Base-by-base conservation (phyloP, 2,888 invertebrate genomes). In the Scelioninae gen. 2 region DNA sequence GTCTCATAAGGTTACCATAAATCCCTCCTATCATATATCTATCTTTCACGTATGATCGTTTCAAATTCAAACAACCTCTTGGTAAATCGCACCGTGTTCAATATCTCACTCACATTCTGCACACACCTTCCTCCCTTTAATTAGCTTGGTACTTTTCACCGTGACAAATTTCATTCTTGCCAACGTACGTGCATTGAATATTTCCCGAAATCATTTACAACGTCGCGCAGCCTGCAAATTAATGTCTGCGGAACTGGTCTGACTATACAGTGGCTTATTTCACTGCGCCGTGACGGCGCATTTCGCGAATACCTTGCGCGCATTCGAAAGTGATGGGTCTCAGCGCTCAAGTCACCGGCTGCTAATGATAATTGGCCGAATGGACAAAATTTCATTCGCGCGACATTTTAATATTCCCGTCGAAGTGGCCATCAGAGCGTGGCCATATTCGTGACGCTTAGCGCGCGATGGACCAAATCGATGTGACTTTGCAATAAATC, bases 81-180 rank as follows among this genome's bases (percentile, higher is more conserved):
- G 52, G 16, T n/a, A 50, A 64, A 46, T 61, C 45, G 55, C 41
- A 35, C 68, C 61, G 64, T 63, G 75, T 75, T 75, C 77, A 75
- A 76, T 78, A 75, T 75, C 72, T 72, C 74, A 48, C 68, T 11
- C 64, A 31, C 55, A 57, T 72, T 64, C 61, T 50, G 55, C 19
- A 39, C 53, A 53, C 67, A 77, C 73, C 43, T 74, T 50, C 64
- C 65, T 76, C 73, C 75, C 77, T 80, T 81, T 79, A 81, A 80
- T 81, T 80, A 77, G 77, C 76, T 68, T 60, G 72, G 74, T 78
- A 79, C 79, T 80, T 81, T 81, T 78, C 77, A 73, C 71, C 53
- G 74, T 77, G 80, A 81, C 81, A 80, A 80, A 81, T 82, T 81
- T 78, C 78, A 80, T 81, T 82, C 81, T 78, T 77, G 74, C 78